phyloP scores from a whole-genome alignment of 2,797 vertebrate genomes.

The Denticeps clupeoides region DNA sequence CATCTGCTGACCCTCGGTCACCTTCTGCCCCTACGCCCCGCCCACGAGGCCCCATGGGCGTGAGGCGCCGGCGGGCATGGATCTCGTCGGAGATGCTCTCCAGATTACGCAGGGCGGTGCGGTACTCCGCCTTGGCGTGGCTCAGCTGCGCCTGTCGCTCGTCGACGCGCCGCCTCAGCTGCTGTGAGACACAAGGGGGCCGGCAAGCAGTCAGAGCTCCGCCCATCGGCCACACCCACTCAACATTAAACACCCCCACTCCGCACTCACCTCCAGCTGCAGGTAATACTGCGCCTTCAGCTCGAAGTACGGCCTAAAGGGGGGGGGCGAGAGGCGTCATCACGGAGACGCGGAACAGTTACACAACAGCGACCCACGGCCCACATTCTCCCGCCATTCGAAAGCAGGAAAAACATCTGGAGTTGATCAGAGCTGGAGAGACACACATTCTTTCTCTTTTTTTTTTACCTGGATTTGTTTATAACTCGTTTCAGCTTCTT shows the following conservation, averaged over 20 bases:
- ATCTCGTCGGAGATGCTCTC: conserved; percentile 97
- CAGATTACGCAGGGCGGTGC: conserved; percentile 76
- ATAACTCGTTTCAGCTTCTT: conserved; percentile 92
- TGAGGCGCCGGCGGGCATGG: conserved; percentile 76
- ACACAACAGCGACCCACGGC: conserved; percentile 25
- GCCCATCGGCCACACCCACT: too few species aligned
- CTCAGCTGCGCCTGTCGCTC: conserved; percentile 80
- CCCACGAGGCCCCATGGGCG: conserved; percentile 77
- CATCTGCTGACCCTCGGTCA: conserved; percentile 52
- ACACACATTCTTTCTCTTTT: too few species aligned
- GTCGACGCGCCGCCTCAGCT: conserved; percentile 82
- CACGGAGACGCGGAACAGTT: background rate
- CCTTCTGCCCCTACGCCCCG: conserved; percentile 85
- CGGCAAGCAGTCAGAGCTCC: too few species aligned
- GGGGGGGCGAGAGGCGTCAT: conserved; percentile 26
- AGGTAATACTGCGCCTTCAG: conserved; percentile 93
- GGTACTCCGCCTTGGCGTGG: conserved; percentile 80
- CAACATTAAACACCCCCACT: background rate
- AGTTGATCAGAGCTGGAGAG: conserved; percentile 28
- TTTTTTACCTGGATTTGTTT: conserved; percentile 85
- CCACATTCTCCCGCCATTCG: too few species aligned
- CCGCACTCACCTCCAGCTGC: conserved; percentile 78
- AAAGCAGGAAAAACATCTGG: conserved; percentile 32
- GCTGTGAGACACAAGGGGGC: too few species aligned
- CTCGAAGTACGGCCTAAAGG: conserved; percentile 90